Evolutionary conservation across 2,888 invertebrate genomes (phyloP).

Genomic region (Drosophila putrida): DNA sequence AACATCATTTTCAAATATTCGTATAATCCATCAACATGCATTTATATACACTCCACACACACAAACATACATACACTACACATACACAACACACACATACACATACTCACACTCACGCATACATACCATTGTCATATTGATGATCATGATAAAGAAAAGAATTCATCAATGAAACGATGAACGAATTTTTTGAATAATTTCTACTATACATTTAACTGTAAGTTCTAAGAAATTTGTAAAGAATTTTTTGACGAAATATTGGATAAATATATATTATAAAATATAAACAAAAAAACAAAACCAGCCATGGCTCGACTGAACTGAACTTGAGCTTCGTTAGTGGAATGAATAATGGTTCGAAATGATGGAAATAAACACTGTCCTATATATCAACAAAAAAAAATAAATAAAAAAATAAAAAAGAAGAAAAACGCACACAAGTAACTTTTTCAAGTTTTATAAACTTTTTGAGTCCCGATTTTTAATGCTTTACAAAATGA

Average conservation of each 20-base stretch:
- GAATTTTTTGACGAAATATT: constrained; percentile 82
- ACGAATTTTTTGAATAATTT: constrained; percentile 80
- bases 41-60: constrained; percentile 45
- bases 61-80: constrained; percentile 10
- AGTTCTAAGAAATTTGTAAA: constrained; percentile 82
- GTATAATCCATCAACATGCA: constrained; percentile 58
- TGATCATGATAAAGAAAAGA: constrained; percentile 66
- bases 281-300: constrained; percentile 65
- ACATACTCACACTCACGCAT: constrained; percentile 62
- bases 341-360: constrained; percentile 23
- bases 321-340: constrained; percentile 59
- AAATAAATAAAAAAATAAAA: too few species aligned
- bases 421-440: constrained; percentile 33
- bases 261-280: constrained; percentile 81
- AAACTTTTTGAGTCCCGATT: constrained; percentile 66
- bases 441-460: constrained; percentile 52
- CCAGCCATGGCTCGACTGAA: constrained; percentile 70
- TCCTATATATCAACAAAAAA: neutral
- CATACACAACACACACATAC: constrained; percentile 21
- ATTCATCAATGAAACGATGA: constrained; percentile 67
- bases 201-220: constrained; percentile 82
- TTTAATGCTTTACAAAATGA: constrained; percentile 62
- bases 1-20: constrained; percentile 39
- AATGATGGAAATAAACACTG: neutral
- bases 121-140: constrained; percentile 81